phyloP scores from a whole-genome alignment of 2,797 vertebrate species.

The Pachyuromys duprasi region DNA sequence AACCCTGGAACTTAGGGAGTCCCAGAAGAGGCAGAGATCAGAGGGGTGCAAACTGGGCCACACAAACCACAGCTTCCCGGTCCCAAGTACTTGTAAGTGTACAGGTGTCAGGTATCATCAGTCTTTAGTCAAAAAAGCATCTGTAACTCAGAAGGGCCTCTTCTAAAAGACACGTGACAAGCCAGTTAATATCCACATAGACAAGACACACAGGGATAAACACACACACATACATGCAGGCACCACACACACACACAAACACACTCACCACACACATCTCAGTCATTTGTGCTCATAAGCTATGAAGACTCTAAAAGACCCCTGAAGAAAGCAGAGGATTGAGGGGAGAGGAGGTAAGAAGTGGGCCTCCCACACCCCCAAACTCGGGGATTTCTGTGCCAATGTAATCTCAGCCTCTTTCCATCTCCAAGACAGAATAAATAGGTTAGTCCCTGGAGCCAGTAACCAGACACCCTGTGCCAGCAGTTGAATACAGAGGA shows the following conservation, averaged over 20 bases:
- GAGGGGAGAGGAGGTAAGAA: background rate
- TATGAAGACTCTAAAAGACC: background rate
- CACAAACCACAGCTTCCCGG: background rate
- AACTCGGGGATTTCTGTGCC: background rate
- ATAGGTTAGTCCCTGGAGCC: conserved; percentile 2
- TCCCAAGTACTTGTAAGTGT: background rate
- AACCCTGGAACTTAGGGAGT: too few species aligned
- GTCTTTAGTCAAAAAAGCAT: background rate
- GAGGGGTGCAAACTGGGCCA: too few species aligned
- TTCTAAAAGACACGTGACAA: background rate
- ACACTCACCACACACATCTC: background rate
- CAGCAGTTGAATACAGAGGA: conserved; percentile 35
- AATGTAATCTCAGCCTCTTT: background rate
- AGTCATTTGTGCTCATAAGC: background rate
- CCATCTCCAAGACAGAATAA: conserved; percentile 7
- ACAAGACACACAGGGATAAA: background rate
- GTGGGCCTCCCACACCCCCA: background rate
- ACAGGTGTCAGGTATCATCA: fast-evolving
- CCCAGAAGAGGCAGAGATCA: background rate
- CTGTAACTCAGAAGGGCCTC: background rate
- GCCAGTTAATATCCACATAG: background rate
- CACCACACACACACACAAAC: background rate
- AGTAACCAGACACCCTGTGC: conserved; percentile 37
- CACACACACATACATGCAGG: too few species aligned
- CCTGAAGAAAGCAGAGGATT: too few species aligned